Evolutionary conservation across 2,888 invertebrate genomes (phyloP), one percentile per base, ranked within the genome.

Genomic region (Epistrophe eligans): DNA sequence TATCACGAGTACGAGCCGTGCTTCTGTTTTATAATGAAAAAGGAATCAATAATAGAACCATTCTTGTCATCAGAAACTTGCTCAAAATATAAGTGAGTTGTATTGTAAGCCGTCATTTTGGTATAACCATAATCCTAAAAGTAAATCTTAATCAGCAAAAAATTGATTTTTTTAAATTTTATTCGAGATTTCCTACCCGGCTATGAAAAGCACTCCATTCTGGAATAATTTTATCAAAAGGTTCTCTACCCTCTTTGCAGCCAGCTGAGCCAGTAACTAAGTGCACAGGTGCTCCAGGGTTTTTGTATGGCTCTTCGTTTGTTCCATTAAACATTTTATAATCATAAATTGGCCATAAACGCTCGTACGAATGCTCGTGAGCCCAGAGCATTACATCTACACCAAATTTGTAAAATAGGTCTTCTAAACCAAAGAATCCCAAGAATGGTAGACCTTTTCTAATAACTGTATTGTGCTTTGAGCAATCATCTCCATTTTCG

Each of bases 281-380:
- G 91, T 99, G 99, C 0, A 99, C 96, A 0, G 99, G 98, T 0
- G 98, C 99, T 88, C 95, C 89, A 0, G 95, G 95, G 91, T 95
- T 94, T 10, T 91, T 91, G 89, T 95, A 95, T 0, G 95, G 95
- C 8, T 93, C 90, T 0, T 91, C 89, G 0, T 84, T 13, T 0
- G 94, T 94, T 24, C 95, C 96, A 92, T 96, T 96, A 90, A 94
- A 95, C 0, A 95, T 96, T 90, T 94, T 94, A 90, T 96, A 95
- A 93, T 99, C 95, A 93, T 97, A 99, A 83, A 99, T 95, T 3
- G 99, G 99, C 97, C 97, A 99, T 79, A 98, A 94, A 74, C 99
- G 94, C 93, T 99, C 99, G 92, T 99, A 99, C 48, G 97, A 97
- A 93, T 99, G 99, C 92, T 99, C 99, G 92, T 99, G 99, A 0